Evolutionary conservation across 2,888 invertebrate genomes (phyloP).

Genomic region (Drosophila cracens): DNA sequence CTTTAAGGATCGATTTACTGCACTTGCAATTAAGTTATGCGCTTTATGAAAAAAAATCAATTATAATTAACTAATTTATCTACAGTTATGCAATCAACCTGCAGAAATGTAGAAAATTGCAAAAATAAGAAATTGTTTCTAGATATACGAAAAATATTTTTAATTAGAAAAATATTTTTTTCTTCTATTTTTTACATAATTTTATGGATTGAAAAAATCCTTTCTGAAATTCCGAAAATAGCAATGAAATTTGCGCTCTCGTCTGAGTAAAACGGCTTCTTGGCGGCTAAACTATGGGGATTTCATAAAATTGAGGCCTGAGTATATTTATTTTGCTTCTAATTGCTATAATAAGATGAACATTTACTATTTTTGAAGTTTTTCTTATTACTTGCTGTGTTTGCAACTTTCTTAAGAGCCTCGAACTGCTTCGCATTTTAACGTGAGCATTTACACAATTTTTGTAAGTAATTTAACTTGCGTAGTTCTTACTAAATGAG

Average conservation of each 20-base stretch:
- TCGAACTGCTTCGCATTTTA: not conserved
- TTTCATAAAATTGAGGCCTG: too few relatives aligned
- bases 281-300: too few relatives aligned
- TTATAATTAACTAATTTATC: not conserved
- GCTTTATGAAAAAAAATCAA: not conserved
- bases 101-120: not conserved
- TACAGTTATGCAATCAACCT: not conserved
- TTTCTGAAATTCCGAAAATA: not conserved
- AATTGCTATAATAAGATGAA: not conserved
- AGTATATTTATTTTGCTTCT: not conserved
- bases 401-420: constrained; percentile 1
- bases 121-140: not conserved
- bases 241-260: not conserved
- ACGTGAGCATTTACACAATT: constrained; percentile 26
- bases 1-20: not conserved
- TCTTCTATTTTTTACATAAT: not conserved
- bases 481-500: constrained; percentile 30
- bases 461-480: constrained; percentile 17
- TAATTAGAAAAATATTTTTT: not conserved
- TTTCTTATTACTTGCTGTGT: constrained; percentile 2
- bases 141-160: not conserved
- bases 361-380: not conserved
- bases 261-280: not conserved
- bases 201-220: not conserved
- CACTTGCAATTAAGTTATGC: not conserved